Conservation (phyloP, 1,140 invertebrate genomes). For the Brachionus rotundiformis region DNA sequence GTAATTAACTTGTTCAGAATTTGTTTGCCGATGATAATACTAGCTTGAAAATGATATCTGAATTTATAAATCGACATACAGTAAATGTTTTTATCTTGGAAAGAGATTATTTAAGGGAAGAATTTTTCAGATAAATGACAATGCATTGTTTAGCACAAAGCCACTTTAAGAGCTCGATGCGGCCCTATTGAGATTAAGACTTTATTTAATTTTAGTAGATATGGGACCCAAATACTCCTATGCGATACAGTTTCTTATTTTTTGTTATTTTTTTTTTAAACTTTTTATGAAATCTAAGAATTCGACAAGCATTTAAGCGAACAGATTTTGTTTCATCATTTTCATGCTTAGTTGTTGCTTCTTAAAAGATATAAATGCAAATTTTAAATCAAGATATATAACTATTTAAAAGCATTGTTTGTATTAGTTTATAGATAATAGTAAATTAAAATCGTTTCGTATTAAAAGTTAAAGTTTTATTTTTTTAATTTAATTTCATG, state of each 20-base stretch:
- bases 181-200: slow-evolving; percentile 30
- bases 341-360: neutral
- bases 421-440: slow-evolving; percentile 48
- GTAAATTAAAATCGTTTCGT: slow-evolving; percentile 16
- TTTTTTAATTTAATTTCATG: slow-evolving; percentile 15
- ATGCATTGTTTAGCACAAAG: neutral
- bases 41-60: slow-evolving; percentile 13
- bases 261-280: neutral
- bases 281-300: slow-evolving; percentile 34
- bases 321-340: slow-evolving; percentile 44
- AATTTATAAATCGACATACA: slow-evolving; percentile 26
- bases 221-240: neutral
- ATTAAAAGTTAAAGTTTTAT: neutral
- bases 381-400: slow-evolving; percentile 41
- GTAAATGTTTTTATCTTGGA: slow-evolving; percentile 41
- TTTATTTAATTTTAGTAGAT: neutral
- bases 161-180: neutral
- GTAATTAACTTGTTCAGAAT: slow-evolving; percentile 33
- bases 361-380: slow-evolving; percentile 18
- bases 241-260: neutral
- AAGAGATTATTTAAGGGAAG: slow-evolving; percentile 26
- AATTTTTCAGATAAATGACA: slow-evolving; percentile 46
- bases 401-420: slow-evolving; percentile 24
- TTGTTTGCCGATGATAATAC: slow-evolving; percentile 33
- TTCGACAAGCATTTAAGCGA: slow-evolving; percentile 18